These are phyloP conservation scores for Erythrolamprus reginae DNA, from an alignment of 2,113 vertebrate genomes.

Conservation along the genomic window DNA sequence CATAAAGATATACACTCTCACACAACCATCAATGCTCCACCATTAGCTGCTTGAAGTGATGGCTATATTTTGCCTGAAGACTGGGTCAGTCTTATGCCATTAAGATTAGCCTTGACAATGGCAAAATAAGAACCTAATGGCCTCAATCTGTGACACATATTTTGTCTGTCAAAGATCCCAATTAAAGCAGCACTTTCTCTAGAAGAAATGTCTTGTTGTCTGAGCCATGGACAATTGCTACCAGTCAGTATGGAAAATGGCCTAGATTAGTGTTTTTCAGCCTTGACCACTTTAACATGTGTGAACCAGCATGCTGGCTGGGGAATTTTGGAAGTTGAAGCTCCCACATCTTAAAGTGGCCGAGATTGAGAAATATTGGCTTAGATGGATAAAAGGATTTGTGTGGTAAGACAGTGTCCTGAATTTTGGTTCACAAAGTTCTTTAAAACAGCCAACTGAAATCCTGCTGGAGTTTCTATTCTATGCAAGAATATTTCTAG, in stretches of 20 bases:
- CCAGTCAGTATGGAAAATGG: not conserved
- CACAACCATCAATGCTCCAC: not conserved
- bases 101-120: not conserved
- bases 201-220: not conserved
- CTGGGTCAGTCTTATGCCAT: not conserved
- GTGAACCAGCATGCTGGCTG: not conserved
- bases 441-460: not conserved
- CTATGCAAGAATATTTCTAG: not conserved
- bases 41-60: not conserved
- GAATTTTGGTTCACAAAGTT: not conserved
- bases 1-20: not conserved
- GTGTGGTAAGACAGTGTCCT: not conserved
- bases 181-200: not conserved
- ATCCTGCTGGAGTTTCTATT: constrained; percentile 28
- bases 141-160: not conserved
- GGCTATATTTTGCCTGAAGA: not conserved
- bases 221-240: not conserved
- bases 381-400: not conserved
- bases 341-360: not conserved
- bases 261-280: not conserved
- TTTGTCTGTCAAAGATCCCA: not conserved
- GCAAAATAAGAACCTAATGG: not conserved
- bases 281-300: not conserved
- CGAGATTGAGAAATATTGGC: not conserved
- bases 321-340: not conserved